phyloP scores from a whole-genome alignment of 2,888 invertebrate genomes.

The Cremastobaeus sp. region DNA sequence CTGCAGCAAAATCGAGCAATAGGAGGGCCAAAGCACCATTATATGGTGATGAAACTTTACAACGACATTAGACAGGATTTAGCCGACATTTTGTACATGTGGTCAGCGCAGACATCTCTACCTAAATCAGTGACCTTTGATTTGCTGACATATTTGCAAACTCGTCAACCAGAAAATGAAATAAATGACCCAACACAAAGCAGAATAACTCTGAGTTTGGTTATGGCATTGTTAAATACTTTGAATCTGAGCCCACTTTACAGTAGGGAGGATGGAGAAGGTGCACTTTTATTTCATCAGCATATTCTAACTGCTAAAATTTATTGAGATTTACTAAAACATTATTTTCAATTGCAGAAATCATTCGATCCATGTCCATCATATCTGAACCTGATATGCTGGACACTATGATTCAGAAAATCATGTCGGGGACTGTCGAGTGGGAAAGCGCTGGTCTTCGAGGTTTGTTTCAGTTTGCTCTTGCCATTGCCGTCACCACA shows the following conservation, averaged over 20 bases:
- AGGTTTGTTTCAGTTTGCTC: slow-evolving; percentile 84
- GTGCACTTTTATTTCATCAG: slow-evolving; percentile 62
- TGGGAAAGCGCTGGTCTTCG: slow-evolving; percentile 81
- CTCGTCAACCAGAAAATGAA: slow-evolving; percentile 77
- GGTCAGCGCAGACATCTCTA: slow-evolving; percentile 88
- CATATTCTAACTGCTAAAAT: too few relatives aligned
- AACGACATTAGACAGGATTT: slow-evolving; percentile 86
- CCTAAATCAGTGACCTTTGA: slow-evolving; percentile 84
- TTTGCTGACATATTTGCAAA: slow-evolving; percentile 76
- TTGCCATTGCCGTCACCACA: slow-evolving; percentile 84
- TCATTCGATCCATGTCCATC: slow-evolving; percentile 74
- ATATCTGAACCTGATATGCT: slow-evolving; percentile 72
- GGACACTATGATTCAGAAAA: slow-evolving; percentile 82
- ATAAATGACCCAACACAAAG: slow-evolving; percentile 85
- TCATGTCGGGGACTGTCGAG: slow-evolving; percentile 77
- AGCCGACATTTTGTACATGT: slow-evolving; percentile 87
- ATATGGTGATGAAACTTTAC: slow-evolving; percentile 87
- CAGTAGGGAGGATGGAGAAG: slow-evolving; percentile 86
- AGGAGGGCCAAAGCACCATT: slow-evolving; percentile 91
- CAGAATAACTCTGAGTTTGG: slow-evolving; percentile 87
- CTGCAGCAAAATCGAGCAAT: slow-evolving; percentile 92
- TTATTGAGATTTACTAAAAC: too few relatives aligned
- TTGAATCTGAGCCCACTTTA: slow-evolving; percentile 89
- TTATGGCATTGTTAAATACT: slow-evolving; percentile 90
- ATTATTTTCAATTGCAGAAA: slow-evolving; percentile 71